Percentiles rank a stretch among this genome's conserved stretches.
Conservation (phyloP, 2,797 vertebrate genomes). For the Tamandua tetradactyla region DNA sequence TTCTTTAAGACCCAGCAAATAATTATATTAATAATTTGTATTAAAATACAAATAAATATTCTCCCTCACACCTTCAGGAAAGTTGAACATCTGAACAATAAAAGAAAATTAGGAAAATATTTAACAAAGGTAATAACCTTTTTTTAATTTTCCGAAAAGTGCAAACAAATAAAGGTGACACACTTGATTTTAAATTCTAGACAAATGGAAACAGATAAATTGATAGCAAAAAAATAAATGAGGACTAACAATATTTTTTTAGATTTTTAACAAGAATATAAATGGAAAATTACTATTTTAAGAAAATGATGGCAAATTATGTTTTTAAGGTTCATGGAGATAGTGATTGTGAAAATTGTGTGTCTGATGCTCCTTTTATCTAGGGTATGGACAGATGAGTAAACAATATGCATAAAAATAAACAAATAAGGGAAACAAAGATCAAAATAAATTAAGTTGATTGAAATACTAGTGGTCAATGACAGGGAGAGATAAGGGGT, state of each 20-base stretch:
- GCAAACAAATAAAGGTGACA: not conserved
- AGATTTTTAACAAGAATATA: not conserved
- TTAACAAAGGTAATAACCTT: not conserved
- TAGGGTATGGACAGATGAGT: too few relatives aligned
- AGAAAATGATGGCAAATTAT: not conserved
- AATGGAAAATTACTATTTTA: not conserved
- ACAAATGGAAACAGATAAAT: not conserved
- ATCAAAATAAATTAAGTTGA: too few relatives aligned
- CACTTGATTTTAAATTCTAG: not conserved
- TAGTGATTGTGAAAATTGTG: too few relatives aligned
- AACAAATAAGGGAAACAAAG: too few relatives aligned
- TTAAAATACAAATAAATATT: not conserved
- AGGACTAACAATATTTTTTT: not conserved
- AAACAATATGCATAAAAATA: too few relatives aligned
- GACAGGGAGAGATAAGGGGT: too few relatives aligned
- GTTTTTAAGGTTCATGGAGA: not conserved
- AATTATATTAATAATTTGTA: not conserved
- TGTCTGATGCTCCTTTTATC: too few relatives aligned
- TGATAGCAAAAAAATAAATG: not conserved
- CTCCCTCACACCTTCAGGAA: not conserved
- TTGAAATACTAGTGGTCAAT: too few relatives aligned
- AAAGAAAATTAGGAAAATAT: constrained; percentile 23
- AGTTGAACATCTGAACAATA: not conserved
- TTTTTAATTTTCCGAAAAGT: not conserved
- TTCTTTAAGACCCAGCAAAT: not conserved